These are phyloP conservation scores for Palaemon carinicauda DNA, from an alignment of 1,140 invertebrate species.

Conservation along the genomic window DNA sequence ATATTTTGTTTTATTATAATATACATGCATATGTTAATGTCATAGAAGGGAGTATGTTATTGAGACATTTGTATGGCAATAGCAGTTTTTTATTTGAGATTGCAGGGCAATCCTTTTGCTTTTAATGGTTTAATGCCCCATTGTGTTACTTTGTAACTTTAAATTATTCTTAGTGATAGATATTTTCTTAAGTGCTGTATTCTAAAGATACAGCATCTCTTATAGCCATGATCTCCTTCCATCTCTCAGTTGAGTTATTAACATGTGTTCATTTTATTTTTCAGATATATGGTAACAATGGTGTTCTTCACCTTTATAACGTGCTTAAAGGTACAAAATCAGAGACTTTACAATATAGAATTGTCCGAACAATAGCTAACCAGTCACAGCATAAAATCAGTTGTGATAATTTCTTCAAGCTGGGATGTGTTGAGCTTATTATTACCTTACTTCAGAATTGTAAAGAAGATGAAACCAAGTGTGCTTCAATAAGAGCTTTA, in stretches of 20 bases:
- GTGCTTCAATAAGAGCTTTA: constrained; percentile 10
- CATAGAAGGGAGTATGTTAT: too few relatives aligned
- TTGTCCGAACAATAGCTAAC: constrained; percentile 29
- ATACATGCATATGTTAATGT: too few relatives aligned
- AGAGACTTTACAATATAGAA: constrained; percentile 22
- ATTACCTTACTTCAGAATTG: constrained; percentile 18
- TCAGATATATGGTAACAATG: constrained; percentile 21
- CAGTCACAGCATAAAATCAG: constrained; percentile 30
- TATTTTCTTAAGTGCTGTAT: not conserved
- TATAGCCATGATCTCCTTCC: too few relatives aligned
- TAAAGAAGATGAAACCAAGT: constrained; percentile 38
- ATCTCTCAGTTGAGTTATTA: too few relatives aligned
- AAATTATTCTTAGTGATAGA: too few relatives aligned
- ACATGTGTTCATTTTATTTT: not conserved
- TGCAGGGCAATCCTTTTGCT: too few relatives aligned
- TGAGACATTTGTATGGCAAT: too few relatives aligned
- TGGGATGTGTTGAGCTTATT: not conserved
- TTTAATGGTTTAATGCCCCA: too few relatives aligned
- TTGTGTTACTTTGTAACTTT: too few relatives aligned
- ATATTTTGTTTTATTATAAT: too few relatives aligned
- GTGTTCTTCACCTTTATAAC: constrained; percentile 23
- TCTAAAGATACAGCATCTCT: too few relatives aligned
- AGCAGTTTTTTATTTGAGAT: too few relatives aligned
- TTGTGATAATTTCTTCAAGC: constrained; percentile 18
- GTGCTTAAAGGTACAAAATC: constrained; percentile 40